These are phyloP conservation scores for Megaceryle maxima DNA, from an alignment of 2,113 vertebrate species.

Conservation along the genomic window DNA sequence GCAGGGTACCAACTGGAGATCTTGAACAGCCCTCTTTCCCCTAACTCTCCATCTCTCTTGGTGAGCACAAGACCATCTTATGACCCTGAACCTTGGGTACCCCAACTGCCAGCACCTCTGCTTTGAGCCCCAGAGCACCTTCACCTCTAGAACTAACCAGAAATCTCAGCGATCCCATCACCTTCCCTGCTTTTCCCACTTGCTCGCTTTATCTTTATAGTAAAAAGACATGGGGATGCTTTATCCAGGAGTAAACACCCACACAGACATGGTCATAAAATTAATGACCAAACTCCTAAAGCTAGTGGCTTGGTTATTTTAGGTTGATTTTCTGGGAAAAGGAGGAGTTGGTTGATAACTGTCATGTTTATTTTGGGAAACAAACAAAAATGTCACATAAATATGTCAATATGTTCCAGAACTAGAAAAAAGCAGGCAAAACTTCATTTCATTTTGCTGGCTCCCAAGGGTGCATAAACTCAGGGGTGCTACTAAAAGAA, in stretches of 20 bases:
- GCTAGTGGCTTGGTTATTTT: not conserved
- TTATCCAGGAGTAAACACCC: not conserved
- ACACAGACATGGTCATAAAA: not conserved
- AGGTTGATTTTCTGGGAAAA: not conserved
- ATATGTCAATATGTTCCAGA: not conserved
- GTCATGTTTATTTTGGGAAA: not conserved
- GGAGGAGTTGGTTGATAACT: not conserved
- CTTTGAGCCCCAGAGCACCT: not conserved
- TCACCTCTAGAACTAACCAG: not conserved
- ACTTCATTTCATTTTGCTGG: not conserved
- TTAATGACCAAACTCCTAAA: not conserved
- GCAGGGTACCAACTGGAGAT: not conserved
- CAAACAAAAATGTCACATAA: not conserved
- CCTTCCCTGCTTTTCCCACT: not conserved
- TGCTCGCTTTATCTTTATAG: not conserved
- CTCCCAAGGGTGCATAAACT: not conserved
- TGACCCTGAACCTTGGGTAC: rapidly evolving
- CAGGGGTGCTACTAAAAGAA: not conserved
- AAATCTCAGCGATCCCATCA: not conserved
- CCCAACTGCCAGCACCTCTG: not conserved
- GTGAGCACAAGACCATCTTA: rapidly evolving
- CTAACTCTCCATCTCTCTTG: not conserved
- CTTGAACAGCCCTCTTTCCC: not conserved
- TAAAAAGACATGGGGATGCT: not conserved
- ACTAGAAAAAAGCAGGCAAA: not conserved